These are phyloP conservation scores for Sesamia inferens DNA, from an alignment of 2,888 invertebrate genomes.

Conservation along the genomic window DNA sequence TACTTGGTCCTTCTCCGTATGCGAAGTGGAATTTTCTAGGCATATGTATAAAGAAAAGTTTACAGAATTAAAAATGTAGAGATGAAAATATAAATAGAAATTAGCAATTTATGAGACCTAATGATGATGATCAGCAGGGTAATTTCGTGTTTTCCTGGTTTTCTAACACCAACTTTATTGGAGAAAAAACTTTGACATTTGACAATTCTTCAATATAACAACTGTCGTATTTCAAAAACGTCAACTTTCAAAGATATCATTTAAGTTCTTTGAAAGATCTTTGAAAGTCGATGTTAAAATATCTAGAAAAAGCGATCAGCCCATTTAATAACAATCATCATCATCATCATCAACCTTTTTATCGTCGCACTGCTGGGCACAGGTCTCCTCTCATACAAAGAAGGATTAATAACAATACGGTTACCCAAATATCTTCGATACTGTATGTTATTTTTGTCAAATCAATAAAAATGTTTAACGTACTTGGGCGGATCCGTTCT, in stretches of 20 bases:
- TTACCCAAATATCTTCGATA: slow-evolving; percentile 7
- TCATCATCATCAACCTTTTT: too few species aligned
- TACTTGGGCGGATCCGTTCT: slow-evolving; percentile 3
- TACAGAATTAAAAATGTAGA: neutral
- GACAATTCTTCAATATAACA: neutral
- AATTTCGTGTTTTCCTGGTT: neutral
- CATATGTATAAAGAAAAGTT: neutral
- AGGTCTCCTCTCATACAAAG: too few species aligned
- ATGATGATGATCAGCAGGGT: neutral
- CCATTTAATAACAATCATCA: neutral
- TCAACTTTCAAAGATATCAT: too few species aligned
- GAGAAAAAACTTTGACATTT: neutral
- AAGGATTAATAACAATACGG: neutral
- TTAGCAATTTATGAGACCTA: too few species aligned
- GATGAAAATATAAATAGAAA: neutral
- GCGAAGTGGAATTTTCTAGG: neutral
- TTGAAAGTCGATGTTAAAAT: too few species aligned
- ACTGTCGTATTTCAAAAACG: too few species aligned
- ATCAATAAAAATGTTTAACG: slow-evolving; percentile 13
- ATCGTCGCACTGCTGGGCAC: too few species aligned
- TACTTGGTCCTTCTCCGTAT: neutral
- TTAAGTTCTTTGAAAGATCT: too few species aligned
- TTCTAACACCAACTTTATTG: too few species aligned
- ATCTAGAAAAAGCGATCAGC: neutral
- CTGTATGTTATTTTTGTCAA: slow-evolving; percentile 7